A percentile compares a stretch with the other conserved stretches of the same genome.
These are phyloP conservation scores for Spheniscus mendiculus DNA, from an alignment of 2,113 vertebrate species.

Conservation along the genomic window DNA sequence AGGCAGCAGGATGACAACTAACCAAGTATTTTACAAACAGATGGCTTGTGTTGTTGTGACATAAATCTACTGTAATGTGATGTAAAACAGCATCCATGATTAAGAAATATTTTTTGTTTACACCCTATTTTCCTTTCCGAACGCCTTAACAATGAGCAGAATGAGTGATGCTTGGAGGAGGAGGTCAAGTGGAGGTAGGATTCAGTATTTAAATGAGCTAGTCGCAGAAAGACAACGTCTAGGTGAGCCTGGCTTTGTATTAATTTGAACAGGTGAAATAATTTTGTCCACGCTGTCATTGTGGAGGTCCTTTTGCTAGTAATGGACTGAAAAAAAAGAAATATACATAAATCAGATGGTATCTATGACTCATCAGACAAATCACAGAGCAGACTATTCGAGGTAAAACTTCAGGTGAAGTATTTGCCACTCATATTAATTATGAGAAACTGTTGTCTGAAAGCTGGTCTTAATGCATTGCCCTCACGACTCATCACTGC, in stretches of 20 bases:
- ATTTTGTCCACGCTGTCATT: neutral
- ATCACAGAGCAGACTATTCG: conserved; percentile 4
- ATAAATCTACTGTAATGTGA: neutral
- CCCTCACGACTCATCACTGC: conserved; percentile 37
- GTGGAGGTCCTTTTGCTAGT: conserved; percentile 3
- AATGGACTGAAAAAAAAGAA: conserved; percentile 4
- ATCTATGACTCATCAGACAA: conserved; percentile 61
- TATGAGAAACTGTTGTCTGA: conserved; percentile 53
- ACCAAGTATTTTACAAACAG: neutral
- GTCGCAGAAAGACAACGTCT: neutral
- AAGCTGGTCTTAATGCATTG: conserved; percentile 23
- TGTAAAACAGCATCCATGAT: neutral
- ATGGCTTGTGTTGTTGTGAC: neutral
- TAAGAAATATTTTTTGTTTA: neutral
- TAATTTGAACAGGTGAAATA: conserved; percentile 7
- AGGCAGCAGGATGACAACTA: neutral
- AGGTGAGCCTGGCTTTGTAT: neutral
- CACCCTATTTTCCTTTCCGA: neutral
- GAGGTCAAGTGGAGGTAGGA: neutral
- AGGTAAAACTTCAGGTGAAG: conserved; percentile 52
- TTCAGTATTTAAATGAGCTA: neutral
- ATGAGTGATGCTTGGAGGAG: neutral
- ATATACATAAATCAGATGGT: conserved; percentile 34
- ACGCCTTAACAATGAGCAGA: neutral
- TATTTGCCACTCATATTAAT: conserved; percentile 58